A percentile compares a stretch with the other conserved stretches of the same genome.
phyloP scores from a whole-genome alignment of 2,113 vertebrate species.

The Percina caprodes region DNA sequence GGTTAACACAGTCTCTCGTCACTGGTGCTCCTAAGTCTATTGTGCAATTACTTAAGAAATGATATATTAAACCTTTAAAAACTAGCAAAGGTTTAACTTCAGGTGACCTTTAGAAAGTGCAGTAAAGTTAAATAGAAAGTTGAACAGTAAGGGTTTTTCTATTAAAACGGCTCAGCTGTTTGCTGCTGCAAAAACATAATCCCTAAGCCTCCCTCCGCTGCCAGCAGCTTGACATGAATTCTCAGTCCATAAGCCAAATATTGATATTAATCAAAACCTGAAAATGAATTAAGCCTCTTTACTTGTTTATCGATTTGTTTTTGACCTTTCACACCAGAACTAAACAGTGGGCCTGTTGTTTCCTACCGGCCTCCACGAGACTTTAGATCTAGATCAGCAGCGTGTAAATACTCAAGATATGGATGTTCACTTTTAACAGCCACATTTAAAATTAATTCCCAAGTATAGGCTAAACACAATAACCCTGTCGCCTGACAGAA shows the following conservation, averaged over 20 bases:
- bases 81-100: conserved; percentile 39
- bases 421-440: not conserved
- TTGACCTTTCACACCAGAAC: conserved; percentile 29
- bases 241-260: conserved; percentile 43
- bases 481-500: too few relatives aligned
- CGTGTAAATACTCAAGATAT: not conserved
- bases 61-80: conserved; percentile 55
- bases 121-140: conserved; percentile 61
- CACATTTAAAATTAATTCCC: not conserved
- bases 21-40: conserved; percentile 15
- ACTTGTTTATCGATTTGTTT: conserved; percentile 55
- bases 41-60: conserved; percentile 72
- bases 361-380: not conserved
- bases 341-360: not conserved
- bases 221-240: conserved; percentile 21
- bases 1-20: conserved; percentile 31
- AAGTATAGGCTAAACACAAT: too few relatives aligned
- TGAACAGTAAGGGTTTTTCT: not conserved
- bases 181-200: conserved; percentile 13
- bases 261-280: conserved; percentile 65
- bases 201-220: conserved; percentile 8
- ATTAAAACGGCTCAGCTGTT: conserved; percentile 22
- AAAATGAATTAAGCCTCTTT: conserved; percentile 67
- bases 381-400: not conserved
- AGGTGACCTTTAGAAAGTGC: conserved; percentile 69